Conservation (phyloP, 2,888 invertebrate genomes). For the Adelphocoris suturalis region DNA sequence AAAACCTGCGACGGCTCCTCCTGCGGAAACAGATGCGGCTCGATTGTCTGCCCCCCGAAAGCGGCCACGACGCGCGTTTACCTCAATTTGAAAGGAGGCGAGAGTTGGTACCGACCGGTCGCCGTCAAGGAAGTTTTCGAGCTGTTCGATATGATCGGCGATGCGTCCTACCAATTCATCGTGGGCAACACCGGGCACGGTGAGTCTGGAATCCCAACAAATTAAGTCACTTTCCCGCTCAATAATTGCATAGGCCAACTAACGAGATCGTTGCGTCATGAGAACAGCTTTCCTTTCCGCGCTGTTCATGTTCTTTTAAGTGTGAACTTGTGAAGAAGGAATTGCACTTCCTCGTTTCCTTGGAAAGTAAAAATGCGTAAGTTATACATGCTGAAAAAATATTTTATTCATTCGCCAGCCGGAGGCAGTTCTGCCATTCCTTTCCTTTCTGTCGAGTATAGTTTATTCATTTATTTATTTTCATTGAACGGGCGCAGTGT, state of each 20-base stretch:
- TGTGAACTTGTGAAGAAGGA: not conserved
- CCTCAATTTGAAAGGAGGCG: constrained; percentile 75
- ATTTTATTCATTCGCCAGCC: too few relatives aligned
- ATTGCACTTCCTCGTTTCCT: not conserved
- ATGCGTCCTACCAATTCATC: constrained; percentile 81
- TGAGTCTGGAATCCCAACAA: not conserved
- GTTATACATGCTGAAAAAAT: not conserved
- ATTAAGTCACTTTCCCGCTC: constrained; percentile 2
- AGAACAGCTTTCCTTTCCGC: not conserved
- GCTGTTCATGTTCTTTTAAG: not conserved
- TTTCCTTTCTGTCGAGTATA: too few relatives aligned
- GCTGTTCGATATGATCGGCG: constrained; percentile 80
- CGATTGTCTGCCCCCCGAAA: constrained; percentile 54
- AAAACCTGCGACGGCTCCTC: constrained; percentile 45
- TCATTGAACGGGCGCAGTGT: too few relatives aligned
- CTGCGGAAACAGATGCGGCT: constrained; percentile 59
- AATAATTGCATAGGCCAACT: not conserved
- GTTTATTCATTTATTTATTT: too few relatives aligned
- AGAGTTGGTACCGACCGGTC: constrained; percentile 82
- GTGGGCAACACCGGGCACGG: constrained; percentile 87
- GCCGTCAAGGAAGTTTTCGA: constrained; percentile 81
- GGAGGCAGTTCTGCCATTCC: too few relatives aligned
- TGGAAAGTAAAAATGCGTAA: not conserved
- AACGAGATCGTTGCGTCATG: too few relatives aligned
- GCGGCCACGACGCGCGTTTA: constrained; percentile 44